phyloP scores from a whole-genome alignment of 2,888 invertebrate species.

The Megaustenia siamemsis region DNA sequence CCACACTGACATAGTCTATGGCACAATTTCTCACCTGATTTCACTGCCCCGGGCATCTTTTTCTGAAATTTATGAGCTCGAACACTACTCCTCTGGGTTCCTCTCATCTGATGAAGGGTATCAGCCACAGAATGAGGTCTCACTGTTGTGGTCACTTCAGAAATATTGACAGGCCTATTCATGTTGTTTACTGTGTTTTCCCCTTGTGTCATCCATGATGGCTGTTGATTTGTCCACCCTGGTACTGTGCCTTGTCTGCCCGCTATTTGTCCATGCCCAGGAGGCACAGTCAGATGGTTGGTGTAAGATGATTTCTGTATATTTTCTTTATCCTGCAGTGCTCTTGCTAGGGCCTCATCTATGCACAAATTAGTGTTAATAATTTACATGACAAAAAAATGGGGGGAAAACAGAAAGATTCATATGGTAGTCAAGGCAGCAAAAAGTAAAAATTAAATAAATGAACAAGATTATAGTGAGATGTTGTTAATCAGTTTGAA shows the following conservation, averaged over 20 bases:
- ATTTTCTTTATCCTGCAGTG: slow-evolving; percentile 56
- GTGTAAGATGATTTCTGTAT: background rate
- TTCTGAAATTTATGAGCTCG: slow-evolving; percentile 42
- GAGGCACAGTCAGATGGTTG: background rate
- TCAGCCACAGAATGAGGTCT: slow-evolving; percentile 40
- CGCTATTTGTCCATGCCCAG: background rate
- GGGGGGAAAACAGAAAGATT: no score
- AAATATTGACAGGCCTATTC: background rate
- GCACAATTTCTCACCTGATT: slow-evolving; percentile 17
- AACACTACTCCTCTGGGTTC: background rate
- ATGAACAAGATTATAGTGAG: no score
- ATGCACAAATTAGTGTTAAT: background rate
- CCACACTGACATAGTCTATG: no score
- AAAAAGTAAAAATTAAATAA: no score
- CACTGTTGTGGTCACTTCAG: background rate
- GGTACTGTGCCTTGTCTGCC: slow-evolving; percentile 6
- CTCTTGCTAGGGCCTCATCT: slow-evolving; percentile 59
- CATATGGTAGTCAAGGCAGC: no score
- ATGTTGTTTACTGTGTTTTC: background rate
- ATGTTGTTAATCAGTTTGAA: no score
- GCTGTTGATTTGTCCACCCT: slow-evolving; percentile 37
- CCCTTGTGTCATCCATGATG: slow-evolving; percentile 39
- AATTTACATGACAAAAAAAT: no score
- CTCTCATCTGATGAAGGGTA: slow-evolving; percentile 35
- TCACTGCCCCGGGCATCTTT: background rate